Conservation (phyloP, 2,797 vertebrate species). For the Takifugu rubripes region DNA sequence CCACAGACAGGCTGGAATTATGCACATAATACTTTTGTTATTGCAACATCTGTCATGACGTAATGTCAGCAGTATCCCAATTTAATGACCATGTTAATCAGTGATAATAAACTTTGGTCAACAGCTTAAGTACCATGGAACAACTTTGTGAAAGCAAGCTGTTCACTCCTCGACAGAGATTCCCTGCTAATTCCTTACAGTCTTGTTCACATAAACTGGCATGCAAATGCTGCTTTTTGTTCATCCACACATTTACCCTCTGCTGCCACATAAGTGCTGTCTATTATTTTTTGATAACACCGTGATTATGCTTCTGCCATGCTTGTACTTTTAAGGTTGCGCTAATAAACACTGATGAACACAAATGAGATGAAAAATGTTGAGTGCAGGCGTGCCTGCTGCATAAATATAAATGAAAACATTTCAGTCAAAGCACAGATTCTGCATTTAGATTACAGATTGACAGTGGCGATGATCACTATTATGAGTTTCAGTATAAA, state of each 20-base stretch:
- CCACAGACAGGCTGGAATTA: too few species aligned
- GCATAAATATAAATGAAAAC: conserved; percentile 19
- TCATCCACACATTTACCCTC: conserved; percentile 3
- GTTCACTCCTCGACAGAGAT: too few species aligned
- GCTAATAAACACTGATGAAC: conserved; percentile 17
- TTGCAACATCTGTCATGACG: too few species aligned
- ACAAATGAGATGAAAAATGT: conserved; percentile 16
- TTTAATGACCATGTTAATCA: too few species aligned
- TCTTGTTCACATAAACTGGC: conserved; percentile 7
- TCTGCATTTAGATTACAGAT: background rate
- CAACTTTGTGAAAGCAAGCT: too few species aligned
- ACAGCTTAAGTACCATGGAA: too few species aligned
- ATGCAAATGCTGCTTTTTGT: conserved; percentile 15
- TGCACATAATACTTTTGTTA: too few species aligned
- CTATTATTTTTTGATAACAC: conserved; percentile 11
- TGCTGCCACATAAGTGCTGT: conserved; percentile 20
- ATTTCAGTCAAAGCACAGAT: conserved; percentile 8
- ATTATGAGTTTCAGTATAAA: too few species aligned
- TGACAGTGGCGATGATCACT: too few species aligned
- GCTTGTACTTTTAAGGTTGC: conserved; percentile 4
- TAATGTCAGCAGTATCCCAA: too few species aligned
- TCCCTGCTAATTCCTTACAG: background rate
- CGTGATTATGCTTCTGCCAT: conserved; percentile 13
- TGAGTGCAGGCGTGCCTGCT: conserved; percentile 6
- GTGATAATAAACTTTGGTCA: too few species aligned